Conservation (phyloP, 1,140 invertebrate species). For the Drosophila cardini region DNA sequence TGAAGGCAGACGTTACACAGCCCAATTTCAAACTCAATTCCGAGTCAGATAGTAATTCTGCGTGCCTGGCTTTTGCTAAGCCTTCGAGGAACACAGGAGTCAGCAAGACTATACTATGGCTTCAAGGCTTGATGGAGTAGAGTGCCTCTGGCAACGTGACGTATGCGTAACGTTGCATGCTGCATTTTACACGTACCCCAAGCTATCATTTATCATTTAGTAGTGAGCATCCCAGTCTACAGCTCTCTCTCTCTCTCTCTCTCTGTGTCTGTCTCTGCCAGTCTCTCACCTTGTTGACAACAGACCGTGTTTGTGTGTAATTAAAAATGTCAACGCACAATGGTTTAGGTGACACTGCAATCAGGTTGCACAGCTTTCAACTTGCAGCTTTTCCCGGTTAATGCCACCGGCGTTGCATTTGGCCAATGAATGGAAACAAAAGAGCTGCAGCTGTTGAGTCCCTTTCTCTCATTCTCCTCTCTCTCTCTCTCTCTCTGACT, state of each 20-base stretch:
- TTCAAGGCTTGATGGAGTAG: conserved; percentile 31
- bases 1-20: background rate
- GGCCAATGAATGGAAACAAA: conserved; percentile 21
- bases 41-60: conserved; percentile 49
- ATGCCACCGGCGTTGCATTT: conserved; percentile 3
- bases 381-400: background rate
- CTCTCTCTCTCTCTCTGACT: no score
- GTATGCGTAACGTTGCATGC: conserved; percentile 47
- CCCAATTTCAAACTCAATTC: conserved; percentile 21
- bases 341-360: conserved; percentile 70
- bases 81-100: conserved; percentile 28
- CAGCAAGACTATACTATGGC: conserved; percentile 3
- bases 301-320: conserved; percentile 59
- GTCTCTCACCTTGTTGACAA: conserved; percentile 21
- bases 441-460: background rate
- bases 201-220: conserved; percentile 76
- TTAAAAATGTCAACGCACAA: conserved; percentile 80
- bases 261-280: no score
- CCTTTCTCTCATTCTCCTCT: background rate
- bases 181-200: conserved; percentile 13
- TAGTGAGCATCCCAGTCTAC: conserved; percentile 21
- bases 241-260: no score
- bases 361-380: conserved; percentile 52
- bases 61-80: conserved; percentile 64
- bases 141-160: conserved; percentile 29